phyloP scores from a whole-genome alignment of 2,888 invertebrate genomes.

The Trachelus tabidus region DNA sequence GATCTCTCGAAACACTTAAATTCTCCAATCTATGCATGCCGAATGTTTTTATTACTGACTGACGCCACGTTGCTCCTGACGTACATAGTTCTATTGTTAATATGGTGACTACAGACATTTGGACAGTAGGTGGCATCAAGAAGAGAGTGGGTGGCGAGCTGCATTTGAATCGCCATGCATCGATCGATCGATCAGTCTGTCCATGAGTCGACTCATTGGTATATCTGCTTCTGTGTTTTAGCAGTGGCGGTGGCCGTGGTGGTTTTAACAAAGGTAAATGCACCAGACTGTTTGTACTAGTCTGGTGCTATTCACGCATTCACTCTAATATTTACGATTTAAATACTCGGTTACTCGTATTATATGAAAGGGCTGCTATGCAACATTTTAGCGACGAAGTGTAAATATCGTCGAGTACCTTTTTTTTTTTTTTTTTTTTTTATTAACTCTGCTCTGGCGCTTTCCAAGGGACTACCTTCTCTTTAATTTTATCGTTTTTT shows the following conservation, averaged over 20 bases:
- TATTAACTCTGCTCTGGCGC: neutral
- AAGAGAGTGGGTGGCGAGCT: slow-evolving; percentile 70
- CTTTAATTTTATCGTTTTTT: neutral
- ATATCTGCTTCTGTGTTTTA: slow-evolving; percentile 87
- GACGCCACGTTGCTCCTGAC: slow-evolving; percentile 17
- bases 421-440: neutral
- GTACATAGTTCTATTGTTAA: slow-evolving; percentile 21
- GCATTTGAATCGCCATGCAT: slow-evolving; percentile 70
- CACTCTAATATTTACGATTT: slow-evolving; percentile 65
- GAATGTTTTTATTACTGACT: slow-evolving; percentile 15
- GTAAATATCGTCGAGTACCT: neutral
- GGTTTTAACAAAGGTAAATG: slow-evolving; percentile 97
- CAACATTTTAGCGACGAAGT: slow-evolving; percentile 29
- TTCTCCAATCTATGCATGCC: neutral
- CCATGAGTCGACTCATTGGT: slow-evolving; percentile 78
- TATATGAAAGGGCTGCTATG: slow-evolving; percentile 65
- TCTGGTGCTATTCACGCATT: slow-evolving; percentile 79
- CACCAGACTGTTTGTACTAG: slow-evolving; percentile 78
- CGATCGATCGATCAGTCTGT: slow-evolving; percentile 67
- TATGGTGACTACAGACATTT: slow-evolving; percentile 67
- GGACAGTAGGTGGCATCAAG: slow-evolving; percentile 71
- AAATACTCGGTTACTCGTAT: slow-evolving; percentile 63
- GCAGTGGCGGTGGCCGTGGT: slow-evolving; percentile 94
- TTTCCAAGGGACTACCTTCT: neutral
- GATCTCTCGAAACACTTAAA: neutral